These are phyloP conservation scores for Balearica regulorum DNA, from an alignment of 2,797 vertebrate genomes.

Conservation along the genomic window DNA sequence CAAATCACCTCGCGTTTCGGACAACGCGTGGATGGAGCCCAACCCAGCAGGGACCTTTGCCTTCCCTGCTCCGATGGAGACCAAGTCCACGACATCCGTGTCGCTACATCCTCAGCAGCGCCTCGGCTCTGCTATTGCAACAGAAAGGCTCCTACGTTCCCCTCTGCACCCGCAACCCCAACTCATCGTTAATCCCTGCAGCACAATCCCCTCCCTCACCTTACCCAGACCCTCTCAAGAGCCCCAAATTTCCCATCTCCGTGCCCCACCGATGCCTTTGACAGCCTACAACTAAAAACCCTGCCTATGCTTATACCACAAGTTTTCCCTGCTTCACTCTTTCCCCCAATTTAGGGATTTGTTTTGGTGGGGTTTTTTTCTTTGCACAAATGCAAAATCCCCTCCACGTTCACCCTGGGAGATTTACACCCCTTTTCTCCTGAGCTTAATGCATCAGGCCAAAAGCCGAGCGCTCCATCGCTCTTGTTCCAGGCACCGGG, in stretches of 20 bases:
- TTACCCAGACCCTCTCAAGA: background rate
- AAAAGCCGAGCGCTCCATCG: fast-evolving
- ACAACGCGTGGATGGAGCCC: background rate
- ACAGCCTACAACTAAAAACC: background rate
- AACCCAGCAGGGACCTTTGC: background rate
- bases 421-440: background rate
- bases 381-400: background rate
- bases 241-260: background rate
- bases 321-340: background rate
- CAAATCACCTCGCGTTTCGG: fast-evolving
- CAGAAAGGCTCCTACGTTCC: background rate
- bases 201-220: background rate
- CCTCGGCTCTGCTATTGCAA: background rate
- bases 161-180: background rate
- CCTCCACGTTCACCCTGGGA: fast-evolving
- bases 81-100: fast-evolving
- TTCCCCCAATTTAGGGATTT: background rate
- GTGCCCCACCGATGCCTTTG: background rate
- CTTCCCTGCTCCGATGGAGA: background rate
- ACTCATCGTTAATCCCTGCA: fast-evolving
- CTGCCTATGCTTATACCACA: background rate
- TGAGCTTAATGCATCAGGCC: background rate
- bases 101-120: background rate
- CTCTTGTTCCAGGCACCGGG: background rate
- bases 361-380: too few species aligned